Percentiles rank a stretch among this genome's conserved stretches.
Evolutionary conservation across 2,797 vertebrate genomes (phyloP).

Genomic region (Leucoraja ocellata): DNA sequence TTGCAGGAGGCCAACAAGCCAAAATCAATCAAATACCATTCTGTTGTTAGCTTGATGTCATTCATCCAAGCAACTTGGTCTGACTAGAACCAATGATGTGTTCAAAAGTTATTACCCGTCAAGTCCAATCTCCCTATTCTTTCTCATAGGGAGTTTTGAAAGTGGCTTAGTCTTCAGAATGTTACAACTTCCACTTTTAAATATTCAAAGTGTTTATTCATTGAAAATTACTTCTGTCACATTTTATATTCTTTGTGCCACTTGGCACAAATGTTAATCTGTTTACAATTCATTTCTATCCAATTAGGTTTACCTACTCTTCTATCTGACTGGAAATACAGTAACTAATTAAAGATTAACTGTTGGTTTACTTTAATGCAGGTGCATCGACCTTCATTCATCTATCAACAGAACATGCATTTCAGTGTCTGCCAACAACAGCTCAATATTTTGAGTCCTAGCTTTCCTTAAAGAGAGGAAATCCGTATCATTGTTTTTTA

Average conservation of each 20-base stretch:
- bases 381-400: neutral
- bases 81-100: neutral
- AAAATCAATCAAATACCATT: conserved; percentile 22
- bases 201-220: neutral
- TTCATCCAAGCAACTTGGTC: neutral
- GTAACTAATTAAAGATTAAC: neutral
- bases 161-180: neutral
- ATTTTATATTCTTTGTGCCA: neutral
- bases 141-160: neutral
- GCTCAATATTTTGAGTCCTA: neutral
- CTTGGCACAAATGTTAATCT: too few species aligned
- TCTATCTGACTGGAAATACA: neutral
- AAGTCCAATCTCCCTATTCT: neutral
- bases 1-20: neutral
- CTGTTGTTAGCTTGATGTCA: conserved; percentile 3
- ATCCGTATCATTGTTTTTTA: neutral
- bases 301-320: neutral
- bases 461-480: neutral
- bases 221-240: neutral
- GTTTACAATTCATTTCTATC: neutral
- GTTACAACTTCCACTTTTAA: neutral
- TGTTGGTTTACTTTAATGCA: neutral
- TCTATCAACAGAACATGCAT: neutral
- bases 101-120: conserved; percentile 1
- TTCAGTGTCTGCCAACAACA: neutral